These are phyloP conservation scores for Subacronicta megacephala DNA, from an alignment of 2,888 invertebrate species.

Conservation along the genomic window DNA sequence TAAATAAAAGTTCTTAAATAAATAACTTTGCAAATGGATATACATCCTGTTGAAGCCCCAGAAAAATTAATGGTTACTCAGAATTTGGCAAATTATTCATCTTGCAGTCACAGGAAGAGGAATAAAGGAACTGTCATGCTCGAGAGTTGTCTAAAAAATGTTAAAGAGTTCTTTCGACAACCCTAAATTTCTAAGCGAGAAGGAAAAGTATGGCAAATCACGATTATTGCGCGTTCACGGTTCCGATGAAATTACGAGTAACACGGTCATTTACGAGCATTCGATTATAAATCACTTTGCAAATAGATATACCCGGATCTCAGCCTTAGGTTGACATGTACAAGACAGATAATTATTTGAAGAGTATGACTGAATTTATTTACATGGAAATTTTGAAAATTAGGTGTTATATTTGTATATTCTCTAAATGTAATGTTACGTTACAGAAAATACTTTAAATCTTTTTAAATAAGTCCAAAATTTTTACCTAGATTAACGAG, in stretches of 20 bases:
- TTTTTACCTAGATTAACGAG: constrained; percentile 32
- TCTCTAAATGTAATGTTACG: too few relatives aligned
- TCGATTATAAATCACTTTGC: constrained; percentile 66
- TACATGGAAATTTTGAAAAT: background rate
- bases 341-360: too few relatives aligned
- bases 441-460: background rate
- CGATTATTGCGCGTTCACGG: constrained; percentile 62
- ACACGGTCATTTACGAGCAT: constrained; percentile 60
- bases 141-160: constrained; percentile 2
- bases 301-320: constrained; percentile 58
- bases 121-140: constrained; percentile 37
- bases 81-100: constrained; percentile 19
- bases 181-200: constrained; percentile 51
- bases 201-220: constrained; percentile 82
- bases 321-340: constrained; percentile 12
- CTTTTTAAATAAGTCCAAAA: constrained; percentile 26
- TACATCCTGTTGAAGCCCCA: constrained; percentile 49
- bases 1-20: constrained; percentile 40
- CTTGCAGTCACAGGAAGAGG: constrained; percentile 13
- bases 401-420: background rate
- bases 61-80: constrained; percentile 30
- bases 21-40: constrained; percentile 56
- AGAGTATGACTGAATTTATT: too few relatives aligned
- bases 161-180: constrained; percentile 22
- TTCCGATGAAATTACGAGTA: constrained; percentile 63